Base-by-base conservation (phyloP, 2,797 vertebrate species). In the Parotocinclus haroldoi region DNA sequence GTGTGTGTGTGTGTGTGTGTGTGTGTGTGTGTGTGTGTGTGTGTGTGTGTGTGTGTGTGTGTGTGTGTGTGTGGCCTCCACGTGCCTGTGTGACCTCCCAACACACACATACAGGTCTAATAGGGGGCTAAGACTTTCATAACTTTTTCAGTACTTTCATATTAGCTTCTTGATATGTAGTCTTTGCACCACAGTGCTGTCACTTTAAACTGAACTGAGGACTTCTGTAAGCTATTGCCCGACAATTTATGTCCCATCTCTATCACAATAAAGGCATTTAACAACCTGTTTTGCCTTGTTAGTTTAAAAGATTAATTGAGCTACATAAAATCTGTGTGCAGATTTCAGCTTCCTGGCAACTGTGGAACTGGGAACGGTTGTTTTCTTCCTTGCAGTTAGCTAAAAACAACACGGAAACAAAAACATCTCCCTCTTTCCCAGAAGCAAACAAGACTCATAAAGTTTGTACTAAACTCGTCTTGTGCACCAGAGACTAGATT, bases 321-420 rank as follows among this genome's bases (percentile, higher is more conserved):
- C 45, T 19, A 4, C 42, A 60, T 67, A 73, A 73, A 76, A 60
- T 67, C n/a, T n/a, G 18, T 70, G 73, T 67, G 36, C 45, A 73
- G 63, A 63, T 67, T 76, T 61, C 56, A 53, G 17, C 66, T 71
- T 60, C 11, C 63, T 67, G 67, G 55, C 51, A 61, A 10, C 54
- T 37, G 39, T 66, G 36, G 19, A 58, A 11, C 11, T n/a, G n/a
- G n/a, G n/a, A n/a, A n/a, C n/a, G n/a, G n/a, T n/a, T n/a, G n/a
- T 63, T 58, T 70, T 58, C 51, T 70, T 12, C 19, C 10, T 66
- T 48, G 54, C 44, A 59, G 14, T 18, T 10, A 17, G 14, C 7
- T 10, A 1, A 38, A 7, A 9, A 42, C 9, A 12, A 8, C 27
- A 27, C 27, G 53, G 63, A 65, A 66, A 42, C 27, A 58, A 66